These are phyloP conservation scores for Epirrhoe tristata DNA, from an alignment of 2,888 invertebrate species.

Conservation along the genomic window DNA sequence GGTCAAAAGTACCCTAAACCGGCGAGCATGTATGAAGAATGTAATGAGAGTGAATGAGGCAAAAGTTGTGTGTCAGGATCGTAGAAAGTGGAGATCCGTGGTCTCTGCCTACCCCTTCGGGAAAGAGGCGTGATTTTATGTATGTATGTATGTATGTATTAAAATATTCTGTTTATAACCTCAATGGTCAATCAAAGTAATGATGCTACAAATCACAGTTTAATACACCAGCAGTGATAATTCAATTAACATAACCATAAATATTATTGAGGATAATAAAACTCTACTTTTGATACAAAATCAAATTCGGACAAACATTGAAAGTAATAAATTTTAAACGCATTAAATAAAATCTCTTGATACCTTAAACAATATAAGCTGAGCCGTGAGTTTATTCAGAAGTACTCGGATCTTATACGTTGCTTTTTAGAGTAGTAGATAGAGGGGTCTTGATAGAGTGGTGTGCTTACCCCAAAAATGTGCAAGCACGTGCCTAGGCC, in stretches of 20 bases:
- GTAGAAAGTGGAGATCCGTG: too few species aligned
- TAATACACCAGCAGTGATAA: slow-evolving; percentile 53
- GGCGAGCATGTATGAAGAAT: too few species aligned
- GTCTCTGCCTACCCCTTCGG: too few species aligned
- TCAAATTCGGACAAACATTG: slow-evolving; percentile 69
- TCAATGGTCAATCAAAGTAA: slow-evolving; percentile 23
- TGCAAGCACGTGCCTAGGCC: slow-evolving; percentile 68
- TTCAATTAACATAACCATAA: slow-evolving; percentile 68
- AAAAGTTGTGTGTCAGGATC: too few species aligned
- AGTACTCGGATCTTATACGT: slow-evolving; percentile 19
- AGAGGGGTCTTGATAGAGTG: slow-evolving; percentile 52
- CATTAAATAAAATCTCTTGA: slow-evolving; percentile 73
- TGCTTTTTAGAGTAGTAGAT: slow-evolving; percentile 16
- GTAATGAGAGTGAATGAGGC: too few species aligned
- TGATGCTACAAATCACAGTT: slow-evolving; percentile 38
- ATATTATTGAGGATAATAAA: slow-evolving; percentile 73
- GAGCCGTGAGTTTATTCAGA: slow-evolving; percentile 42
- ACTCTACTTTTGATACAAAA: slow-evolving; percentile 72
- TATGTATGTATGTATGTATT: too few species aligned
- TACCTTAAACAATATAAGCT: slow-evolving; percentile 51
- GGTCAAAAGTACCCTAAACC: too few species aligned
- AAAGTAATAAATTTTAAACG: slow-evolving; percentile 78
- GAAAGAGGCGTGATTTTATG: too few species aligned
- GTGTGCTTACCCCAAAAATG: slow-evolving; percentile 58
- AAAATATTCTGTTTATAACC: slow-evolving; percentile 11